A percentile compares a stretch with the other conserved stretches of the same genome.
These are phyloP conservation scores for Ictalurus punctatus DNA, from an alignment of 2,113 vertebrate species.

Conservation along the genomic window DNA sequence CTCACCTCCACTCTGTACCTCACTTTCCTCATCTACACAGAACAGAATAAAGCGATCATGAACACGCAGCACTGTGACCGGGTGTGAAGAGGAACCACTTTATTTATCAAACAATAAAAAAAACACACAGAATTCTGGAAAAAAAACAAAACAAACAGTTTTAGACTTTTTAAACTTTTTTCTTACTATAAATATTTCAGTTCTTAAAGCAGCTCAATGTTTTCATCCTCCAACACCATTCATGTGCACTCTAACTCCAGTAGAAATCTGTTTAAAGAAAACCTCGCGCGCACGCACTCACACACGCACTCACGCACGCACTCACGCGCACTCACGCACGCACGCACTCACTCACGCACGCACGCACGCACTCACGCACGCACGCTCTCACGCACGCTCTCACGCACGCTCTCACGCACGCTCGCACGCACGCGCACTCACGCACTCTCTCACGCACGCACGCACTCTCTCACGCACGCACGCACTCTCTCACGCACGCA, in stretches of 20 bases:
- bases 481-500: too few relatives aligned
- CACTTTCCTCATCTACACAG: neutral
- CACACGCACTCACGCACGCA: neutral
- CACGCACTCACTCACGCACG: neutral
- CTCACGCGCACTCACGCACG: neutral
- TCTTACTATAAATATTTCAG: neutral
- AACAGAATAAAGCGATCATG: neutral
- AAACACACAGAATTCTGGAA: too few relatives aligned
- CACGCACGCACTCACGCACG: rapidly evolving
- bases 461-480: too few relatives aligned
- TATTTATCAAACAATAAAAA: neutral
- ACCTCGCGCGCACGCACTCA: neutral
- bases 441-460: neutral
- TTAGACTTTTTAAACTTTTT: neutral
- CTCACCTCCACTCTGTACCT: too few relatives aligned
- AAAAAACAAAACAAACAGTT: too few relatives aligned
- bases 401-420: neutral
- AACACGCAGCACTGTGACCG: neutral
- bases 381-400: neutral
- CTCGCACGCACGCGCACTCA: neutral
- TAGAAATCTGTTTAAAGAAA: neutral
- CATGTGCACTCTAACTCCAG: neutral
- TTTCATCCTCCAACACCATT: neutral
- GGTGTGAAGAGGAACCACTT: neutral
- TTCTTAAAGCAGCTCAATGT: too few relatives aligned